Base-by-base conservation (phyloP, 1,140 invertebrate genomes). In the Drosophila aff. region DNA sequence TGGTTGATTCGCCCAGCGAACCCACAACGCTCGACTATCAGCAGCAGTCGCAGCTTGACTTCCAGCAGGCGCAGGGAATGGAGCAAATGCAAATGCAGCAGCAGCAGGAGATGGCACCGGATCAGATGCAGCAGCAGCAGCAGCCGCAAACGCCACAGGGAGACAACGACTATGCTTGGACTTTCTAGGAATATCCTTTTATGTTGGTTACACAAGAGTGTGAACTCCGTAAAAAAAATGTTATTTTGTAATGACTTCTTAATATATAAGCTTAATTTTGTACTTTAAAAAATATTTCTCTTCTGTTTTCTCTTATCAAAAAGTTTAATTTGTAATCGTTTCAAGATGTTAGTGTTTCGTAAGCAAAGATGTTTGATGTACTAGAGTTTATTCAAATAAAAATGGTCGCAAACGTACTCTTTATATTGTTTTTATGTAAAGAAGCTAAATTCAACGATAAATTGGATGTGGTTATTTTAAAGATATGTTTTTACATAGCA, bases 111-210 rank as follows among this genome's bases (percentile, higher is more conserved):
- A 47, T 49, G 47, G 5, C 47, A n/a, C 73, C 46, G 15, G 72
- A 80, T 11, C 76, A 69, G 13, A 47, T 65, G 33, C 80, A 80
- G 33, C 55, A 61, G 4, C 63, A 50, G 7, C 79, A 61, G 4
- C 63, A 50, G 7, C 79, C 46, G 28, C 63, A 80, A n/a, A 63
- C 72, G 40, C 76, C 57, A 13, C 90, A 90, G 21, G 83, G 86
- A n/a, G 91, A 92, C 67, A 87, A 81, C 66, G 91, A 92, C 43
- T 90, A 91, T 57, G 91, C 82, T 16, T 90, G 85, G 85, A 90
- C 76, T 26, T 90, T 90, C 28, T 90, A 90, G 8, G 21, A 40
- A 16, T 28, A 33, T 10, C 13, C 18, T 6, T 3, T 36, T 38
- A 38, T 38, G 23, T 40, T 38, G 21, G 16, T n/a, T 23, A 36